Evolutionary conservation across 1,140 invertebrate species (phyloP), one percentile per base, ranked within the genome.

Genomic region (Carposina sasakii): DNA sequence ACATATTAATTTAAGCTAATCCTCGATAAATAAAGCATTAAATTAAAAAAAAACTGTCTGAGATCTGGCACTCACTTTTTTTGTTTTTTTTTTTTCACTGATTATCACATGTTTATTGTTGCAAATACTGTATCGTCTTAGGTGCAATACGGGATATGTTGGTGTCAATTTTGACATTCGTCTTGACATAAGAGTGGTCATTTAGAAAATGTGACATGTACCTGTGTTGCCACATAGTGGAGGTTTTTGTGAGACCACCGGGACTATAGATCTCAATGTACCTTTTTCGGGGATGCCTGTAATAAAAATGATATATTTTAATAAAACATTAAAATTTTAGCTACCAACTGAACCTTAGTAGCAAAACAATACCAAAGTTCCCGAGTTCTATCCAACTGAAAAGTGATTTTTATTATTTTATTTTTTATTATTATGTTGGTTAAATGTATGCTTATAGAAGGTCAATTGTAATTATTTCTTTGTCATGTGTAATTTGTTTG

Each of bases 51-150:
- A 75, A 68, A 78, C 70, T 67, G 54, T 61, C 57, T 79, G 78
- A 82, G 76, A 82, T 82, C 78, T 71, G 70, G 76, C 76, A 76
- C 73, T 82, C 76, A 82, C 77, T 81, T 52, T 46, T 34, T 23
- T 64, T 74, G 76, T 81, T 77, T 76, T 71, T 57, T 62, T 62
- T 61, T 57, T 76, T 70, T 71, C 64, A 70, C 62, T 67, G 61
- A 67, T 71, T 75, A 71, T 71, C 67, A 76, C 68, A 79, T 72
- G 68, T 71, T 69, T 72, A 69, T 71, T 48, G 40, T 64, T 53
- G 48, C 58, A 66, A 81, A 81, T 81, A 81, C 76, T 81, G 76
- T 71, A 76, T 71, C 63, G 67, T 77, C 70, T 77, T 81, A 76
- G 72, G 75, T 81, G 70, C 60, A 62, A 60, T 54, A 60, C 70